phyloP scores from a whole-genome alignment of 2,113 vertebrate genomes.

The Phyllopteryx taeniolatus region DNA sequence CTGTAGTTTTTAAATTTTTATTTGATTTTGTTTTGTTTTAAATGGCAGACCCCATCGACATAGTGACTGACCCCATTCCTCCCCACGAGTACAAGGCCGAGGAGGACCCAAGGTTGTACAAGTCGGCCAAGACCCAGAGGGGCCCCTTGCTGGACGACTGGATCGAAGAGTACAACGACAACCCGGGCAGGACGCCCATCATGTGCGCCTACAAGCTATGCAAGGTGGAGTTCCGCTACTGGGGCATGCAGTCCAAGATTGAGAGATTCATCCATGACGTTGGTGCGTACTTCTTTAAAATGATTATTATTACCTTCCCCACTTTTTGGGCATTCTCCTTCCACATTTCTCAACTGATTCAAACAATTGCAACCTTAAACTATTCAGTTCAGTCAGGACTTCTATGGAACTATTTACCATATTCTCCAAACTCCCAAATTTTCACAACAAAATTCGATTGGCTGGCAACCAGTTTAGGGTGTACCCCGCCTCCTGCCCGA shows the following conservation, averaged over 20 bases:
- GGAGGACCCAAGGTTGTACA: conserved; percentile 92
- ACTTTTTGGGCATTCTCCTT: no score
- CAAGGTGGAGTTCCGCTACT: conserved; percentile 99
- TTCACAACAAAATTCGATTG: no score
- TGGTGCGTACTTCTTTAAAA: conserved; percentile 72
- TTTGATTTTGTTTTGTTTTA: conserved; percentile 1
- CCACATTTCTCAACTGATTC: no score
- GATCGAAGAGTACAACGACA: conserved; percentile 86
- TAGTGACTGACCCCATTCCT: conserved; percentile 91
- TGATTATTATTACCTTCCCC: neutral
- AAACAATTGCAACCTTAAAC: no score
- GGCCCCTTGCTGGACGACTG: conserved; percentile 90
- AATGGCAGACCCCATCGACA: conserved; percentile 88
- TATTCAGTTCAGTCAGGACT: no score
- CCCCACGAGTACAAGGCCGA: conserved; percentile 90
- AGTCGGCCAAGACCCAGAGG: conserved; percentile 86
- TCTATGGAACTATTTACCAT: no score
- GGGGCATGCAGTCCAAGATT: conserved; percentile 99
- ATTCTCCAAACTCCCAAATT: no score
- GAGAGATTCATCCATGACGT: conserved; percentile 98
- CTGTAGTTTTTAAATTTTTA: neutral
- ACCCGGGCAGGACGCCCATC: conserved; percentile 80
- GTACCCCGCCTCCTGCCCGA: no score
- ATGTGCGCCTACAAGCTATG: conserved; percentile 99
- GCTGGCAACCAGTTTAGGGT: no score